phyloP scores from a whole-genome alignment of 2,888 invertebrate genomes.

The Parapristionchus giblindavisi region DNA sequence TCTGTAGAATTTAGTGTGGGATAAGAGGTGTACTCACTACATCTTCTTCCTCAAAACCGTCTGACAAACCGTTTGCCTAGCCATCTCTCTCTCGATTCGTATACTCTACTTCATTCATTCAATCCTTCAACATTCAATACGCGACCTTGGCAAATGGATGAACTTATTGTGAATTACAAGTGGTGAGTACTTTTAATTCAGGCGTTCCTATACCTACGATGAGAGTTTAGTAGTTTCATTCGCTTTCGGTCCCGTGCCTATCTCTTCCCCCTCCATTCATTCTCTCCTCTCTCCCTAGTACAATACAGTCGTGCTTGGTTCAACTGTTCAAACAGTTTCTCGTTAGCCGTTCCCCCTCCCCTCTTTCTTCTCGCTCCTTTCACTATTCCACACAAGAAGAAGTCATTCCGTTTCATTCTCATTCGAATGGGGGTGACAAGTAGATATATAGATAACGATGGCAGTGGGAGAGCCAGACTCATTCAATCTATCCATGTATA shows the following conservation, averaged over 20 bases:
- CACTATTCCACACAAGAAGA: slow-evolving; percentile 17
- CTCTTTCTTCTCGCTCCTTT: slow-evolving; percentile 21
- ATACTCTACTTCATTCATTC: slow-evolving; percentile 23
- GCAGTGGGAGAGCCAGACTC: no score
- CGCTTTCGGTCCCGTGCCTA: no score
- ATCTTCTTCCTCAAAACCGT: slow-evolving; percentile 11
- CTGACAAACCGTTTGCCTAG: slow-evolving; percentile 31
- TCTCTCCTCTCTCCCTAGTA: background rate
- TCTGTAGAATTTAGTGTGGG: slow-evolving; percentile 15
- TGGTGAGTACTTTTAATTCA: slow-evolving; percentile 32
- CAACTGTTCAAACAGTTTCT: slow-evolving; percentile 28
- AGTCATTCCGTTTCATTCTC: no score
- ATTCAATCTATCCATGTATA: no score
- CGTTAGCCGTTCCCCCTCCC: slow-evolving; percentile 8
- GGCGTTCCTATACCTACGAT: slow-evolving; percentile 30
- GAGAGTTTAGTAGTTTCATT: slow-evolving; percentile 37
- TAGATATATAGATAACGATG: no score
- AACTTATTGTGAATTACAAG: slow-evolving; percentile 12
- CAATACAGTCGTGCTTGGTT: slow-evolving; percentile 27
- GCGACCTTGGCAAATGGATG: slow-evolving; percentile 32
- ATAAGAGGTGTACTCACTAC: slow-evolving; percentile 1
- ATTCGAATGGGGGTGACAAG: no score
- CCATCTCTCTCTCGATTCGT: slow-evolving; percentile 8
- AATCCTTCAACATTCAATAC: no score
- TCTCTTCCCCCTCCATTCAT: slow-evolving; percentile 13